A percentile compares a stretch with the other conserved stretches of the same genome.
phyloP scores from a whole-genome alignment of 2,797 vertebrate genomes.

The Huso huso region DNA sequence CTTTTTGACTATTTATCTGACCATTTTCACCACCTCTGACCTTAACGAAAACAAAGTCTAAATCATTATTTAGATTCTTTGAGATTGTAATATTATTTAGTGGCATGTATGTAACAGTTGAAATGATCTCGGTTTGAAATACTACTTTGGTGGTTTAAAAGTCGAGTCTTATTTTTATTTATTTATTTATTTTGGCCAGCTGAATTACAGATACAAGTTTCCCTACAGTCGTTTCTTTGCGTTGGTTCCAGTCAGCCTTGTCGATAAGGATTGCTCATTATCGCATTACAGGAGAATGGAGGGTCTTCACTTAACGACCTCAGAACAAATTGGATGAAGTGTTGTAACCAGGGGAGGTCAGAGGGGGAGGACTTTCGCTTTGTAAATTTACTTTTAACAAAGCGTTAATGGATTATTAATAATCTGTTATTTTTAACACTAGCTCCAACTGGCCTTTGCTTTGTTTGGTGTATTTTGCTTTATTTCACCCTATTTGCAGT shows the following conservation, averaged over 20 bases:
- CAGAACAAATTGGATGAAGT: conserved; percentile 42
- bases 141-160: no score
- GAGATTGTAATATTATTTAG: no score
- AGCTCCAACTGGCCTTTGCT: background rate
- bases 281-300: conserved; percentile 31
- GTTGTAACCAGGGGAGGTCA: conserved; percentile 30
- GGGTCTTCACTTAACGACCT: conserved; percentile 41
- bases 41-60: no score
- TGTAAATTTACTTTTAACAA: conserved; percentile 19
- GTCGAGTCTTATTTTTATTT: no score
- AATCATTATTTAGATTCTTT: no score
- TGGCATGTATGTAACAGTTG: no score
- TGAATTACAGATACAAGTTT: no score
- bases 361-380: background rate
- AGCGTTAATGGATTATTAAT: conserved; percentile 20
- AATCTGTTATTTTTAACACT: background rate
- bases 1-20: no score
- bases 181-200: no score
- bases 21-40: no score
- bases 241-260: conserved; percentile 27
- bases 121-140: no score
- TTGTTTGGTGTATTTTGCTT: background rate
- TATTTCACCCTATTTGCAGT: background rate
- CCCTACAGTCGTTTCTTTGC: conserved; percentile 14
- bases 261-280: conserved; percentile 38